phyloP scores from a whole-genome alignment of 2,888 invertebrate species.

The Parapristionchus giblindavisi region DNA sequence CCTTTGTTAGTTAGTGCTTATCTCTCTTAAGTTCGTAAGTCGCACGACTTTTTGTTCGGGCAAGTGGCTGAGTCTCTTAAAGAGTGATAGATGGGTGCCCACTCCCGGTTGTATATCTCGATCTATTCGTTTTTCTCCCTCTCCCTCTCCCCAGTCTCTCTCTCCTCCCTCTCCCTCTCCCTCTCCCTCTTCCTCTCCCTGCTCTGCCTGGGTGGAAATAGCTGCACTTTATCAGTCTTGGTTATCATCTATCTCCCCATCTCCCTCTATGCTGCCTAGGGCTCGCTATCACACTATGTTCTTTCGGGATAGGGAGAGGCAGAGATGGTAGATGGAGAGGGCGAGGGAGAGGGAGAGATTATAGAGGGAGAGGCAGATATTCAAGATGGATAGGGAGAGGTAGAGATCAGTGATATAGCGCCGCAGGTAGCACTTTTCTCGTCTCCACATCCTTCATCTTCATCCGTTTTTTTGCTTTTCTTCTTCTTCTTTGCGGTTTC shows the following conservation, averaged over 20 bases:
- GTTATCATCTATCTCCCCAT: neutral
- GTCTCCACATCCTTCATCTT: neutral
- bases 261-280: constrained; percentile 9
- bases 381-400: neutral
- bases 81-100: constrained; percentile 25
- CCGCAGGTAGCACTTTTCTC: constrained; percentile 1
- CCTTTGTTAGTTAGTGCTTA: no score
- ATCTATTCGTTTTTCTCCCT: neutral
- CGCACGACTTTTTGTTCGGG: no score
- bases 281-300: neutral
- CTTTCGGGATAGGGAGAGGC: neutral
- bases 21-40: no score
- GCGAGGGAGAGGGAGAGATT: neutral
- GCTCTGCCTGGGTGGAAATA: no score
- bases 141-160: no score
- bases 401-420: neutral
- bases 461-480: neutral
- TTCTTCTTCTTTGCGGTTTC: neutral
- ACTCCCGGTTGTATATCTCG: constrained; percentile 16
- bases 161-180: neutral
- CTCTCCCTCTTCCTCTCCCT: no score
- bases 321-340: neutral
- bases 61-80: no score
- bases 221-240: no score
- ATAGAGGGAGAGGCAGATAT: neutral